Evolutionary conservation across 1,140 invertebrate genomes (phyloP), one percentile per base, ranked within the genome.

Genomic region (Dinoponera quadriceps): DNA sequence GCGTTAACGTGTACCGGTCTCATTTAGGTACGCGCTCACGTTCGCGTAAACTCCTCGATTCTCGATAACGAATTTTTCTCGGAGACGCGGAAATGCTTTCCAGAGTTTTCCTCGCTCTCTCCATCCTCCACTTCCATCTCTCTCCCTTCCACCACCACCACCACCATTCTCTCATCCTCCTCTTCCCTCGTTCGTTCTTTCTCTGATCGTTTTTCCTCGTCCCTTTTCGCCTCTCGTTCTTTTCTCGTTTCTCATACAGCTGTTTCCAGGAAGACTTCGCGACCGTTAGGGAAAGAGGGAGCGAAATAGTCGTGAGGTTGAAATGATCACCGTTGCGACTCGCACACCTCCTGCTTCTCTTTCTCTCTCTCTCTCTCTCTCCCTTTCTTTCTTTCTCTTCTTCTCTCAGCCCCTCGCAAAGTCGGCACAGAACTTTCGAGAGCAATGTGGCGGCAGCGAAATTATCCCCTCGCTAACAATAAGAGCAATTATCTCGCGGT

Each of bases 41-140:
- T 89, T 85, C 77, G 86, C 89, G 83, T 78, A 83, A 87, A 88
- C 87, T 91, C 88, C 78, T 88, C 89, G 83, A 89, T 91, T 83
- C 84, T 86, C 87, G 81, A 88, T 92, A 91, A 91, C 88, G 85
- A 92, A 90, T 86, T 91, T 91, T 91, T 88, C 85, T 63, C 68
- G 59, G 81, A 77, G 86, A 91, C 83, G 59, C 83, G 89, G 59
- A 90, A 92, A 90, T 89, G 85, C 86, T 89, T 89, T 89, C 68
- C 72, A 86, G 82, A 89, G 72, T 88, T 87, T 88, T 83, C 86
- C 72, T 38, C 63, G 74, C 63, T 48, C 66, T 82, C 55, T 18
- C 54, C 33, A 29, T 11, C 20, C 16, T 11, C 14, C 38, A 5
- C 18, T 62, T 55, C 0, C 20, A n/a, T 20, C 5, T 18, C 0